phyloP scores from a whole-genome alignment of 2,113 vertebrate genomes.

The Menidia beryllina region DNA sequence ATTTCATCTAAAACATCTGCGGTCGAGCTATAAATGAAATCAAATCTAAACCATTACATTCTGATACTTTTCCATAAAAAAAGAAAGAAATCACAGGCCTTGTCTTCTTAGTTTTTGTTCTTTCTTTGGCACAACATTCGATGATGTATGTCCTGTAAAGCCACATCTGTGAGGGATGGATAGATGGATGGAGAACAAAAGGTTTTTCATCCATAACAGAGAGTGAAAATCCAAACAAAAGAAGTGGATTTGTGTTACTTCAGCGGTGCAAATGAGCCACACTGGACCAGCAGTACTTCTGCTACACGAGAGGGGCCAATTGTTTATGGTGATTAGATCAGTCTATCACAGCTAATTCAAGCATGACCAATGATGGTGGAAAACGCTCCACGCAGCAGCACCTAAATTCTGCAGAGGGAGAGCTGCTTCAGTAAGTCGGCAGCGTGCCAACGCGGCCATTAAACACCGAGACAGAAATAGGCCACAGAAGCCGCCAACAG shows the following conservation, averaged over 20 bases:
- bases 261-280: too few species aligned
- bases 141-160: too few species aligned
- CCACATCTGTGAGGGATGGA: too few species aligned
- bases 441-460: slow-evolving; percentile 65
- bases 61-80: too few species aligned
- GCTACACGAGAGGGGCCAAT: slow-evolving; percentile 29
- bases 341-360: slow-evolving; percentile 63
- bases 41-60: too few species aligned
- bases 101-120: too few species aligned
- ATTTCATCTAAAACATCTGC: too few species aligned
- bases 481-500: slow-evolving; percentile 67
- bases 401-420: slow-evolving; percentile 57
- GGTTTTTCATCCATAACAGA: not conserved
- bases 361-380: slow-evolving; percentile 55
- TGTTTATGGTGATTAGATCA: slow-evolving; percentile 56
- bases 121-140: too few species aligned
- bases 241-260: not conserved
- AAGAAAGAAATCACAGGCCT: too few species aligned
- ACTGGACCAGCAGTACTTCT: slow-evolving; percentile 1
- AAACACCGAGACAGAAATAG: slow-evolving; percentile 75
- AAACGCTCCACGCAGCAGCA: slow-evolving; percentile 56
- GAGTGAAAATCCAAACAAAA: too few species aligned
- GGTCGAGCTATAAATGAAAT: too few species aligned
- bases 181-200: not conserved
- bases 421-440: slow-evolving; percentile 63